Evolutionary conservation across 2,113 vertebrate species (phyloP).

Genomic region (Prionailurus viverrinus): DNA sequence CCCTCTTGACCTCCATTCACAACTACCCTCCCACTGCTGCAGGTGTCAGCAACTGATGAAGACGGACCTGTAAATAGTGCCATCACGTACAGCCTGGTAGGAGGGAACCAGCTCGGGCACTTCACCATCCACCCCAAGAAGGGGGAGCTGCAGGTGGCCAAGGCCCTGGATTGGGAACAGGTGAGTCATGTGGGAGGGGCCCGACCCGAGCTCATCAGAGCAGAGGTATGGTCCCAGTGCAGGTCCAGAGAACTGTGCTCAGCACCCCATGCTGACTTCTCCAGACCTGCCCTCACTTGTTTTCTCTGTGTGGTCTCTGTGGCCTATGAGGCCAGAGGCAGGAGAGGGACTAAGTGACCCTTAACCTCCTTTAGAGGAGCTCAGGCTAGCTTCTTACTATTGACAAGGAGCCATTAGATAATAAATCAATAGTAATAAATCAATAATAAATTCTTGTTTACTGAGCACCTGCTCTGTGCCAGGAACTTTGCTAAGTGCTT

Average conservation of each 20-base stretch:
- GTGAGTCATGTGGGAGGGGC: conserved; percentile 85
- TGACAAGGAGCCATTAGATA: background rate
- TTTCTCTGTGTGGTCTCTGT: background rate
- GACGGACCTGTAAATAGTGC: conserved; percentile 94
- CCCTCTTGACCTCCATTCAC: background rate
- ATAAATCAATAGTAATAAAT: background rate
- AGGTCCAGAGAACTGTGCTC: background rate
- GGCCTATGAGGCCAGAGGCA: background rate
- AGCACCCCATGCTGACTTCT: background rate
- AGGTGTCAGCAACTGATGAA: conserved; percentile 94
- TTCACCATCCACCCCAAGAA: conserved; percentile 92
- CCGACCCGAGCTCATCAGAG: background rate
- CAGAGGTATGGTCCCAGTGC: background rate
- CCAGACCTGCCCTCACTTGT: background rate
- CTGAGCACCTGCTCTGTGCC: background rate
- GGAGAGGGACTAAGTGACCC: background rate
- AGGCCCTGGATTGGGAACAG: conserved; percentile 95
- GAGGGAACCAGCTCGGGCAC: conserved; percentile 92
- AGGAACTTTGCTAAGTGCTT: background rate
- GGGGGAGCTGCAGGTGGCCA: conserved; percentile 91
- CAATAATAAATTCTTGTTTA: background rate
- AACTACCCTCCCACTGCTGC: background rate
- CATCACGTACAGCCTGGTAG: conserved; percentile 93
- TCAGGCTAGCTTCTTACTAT: background rate
- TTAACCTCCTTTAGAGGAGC: background rate